A percentile compares a stretch with the other conserved stretches of the same genome.
phyloP scores from a whole-genome alignment of 2,797 vertebrate genomes.

The Micrastur ruficollis region DNA sequence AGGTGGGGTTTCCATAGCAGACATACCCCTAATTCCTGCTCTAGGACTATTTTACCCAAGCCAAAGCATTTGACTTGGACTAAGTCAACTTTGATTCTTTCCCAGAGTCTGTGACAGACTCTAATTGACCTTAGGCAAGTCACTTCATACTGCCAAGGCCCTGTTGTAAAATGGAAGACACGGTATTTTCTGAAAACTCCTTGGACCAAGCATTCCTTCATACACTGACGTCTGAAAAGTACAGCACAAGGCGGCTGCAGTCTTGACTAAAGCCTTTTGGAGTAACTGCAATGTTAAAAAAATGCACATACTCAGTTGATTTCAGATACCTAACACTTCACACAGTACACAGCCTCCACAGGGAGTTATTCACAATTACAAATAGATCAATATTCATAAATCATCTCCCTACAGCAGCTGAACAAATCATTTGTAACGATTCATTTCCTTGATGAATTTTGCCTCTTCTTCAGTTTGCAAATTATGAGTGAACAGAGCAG shows the following conservation, averaged over 20 bases:
- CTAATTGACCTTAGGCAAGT: neutral
- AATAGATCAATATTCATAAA: constrained; percentile 32
- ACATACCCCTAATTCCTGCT: neutral
- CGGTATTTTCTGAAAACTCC: neutral
- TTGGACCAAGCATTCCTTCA: neutral
- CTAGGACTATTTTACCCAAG: neutral
- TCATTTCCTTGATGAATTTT: constrained; percentile 55
- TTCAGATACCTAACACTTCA: neutral
- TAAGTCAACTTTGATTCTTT: neutral
- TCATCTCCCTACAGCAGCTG: neutral
- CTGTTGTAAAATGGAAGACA: neutral
- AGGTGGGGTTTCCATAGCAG: neutral
- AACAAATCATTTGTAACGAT: constrained; percentile 47
- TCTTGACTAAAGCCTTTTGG: neutral
- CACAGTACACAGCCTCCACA: neutral
- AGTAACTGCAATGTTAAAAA: neutral
- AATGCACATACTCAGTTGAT: neutral
- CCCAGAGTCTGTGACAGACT: neutral
- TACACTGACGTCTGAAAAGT: neutral
- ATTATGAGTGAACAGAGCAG: neutral
- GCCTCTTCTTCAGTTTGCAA: constrained; percentile 28
- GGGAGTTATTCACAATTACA: constrained; percentile 35
- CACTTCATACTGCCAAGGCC: neutral
- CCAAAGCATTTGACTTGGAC: neutral
- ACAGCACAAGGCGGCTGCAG: neutral